These are phyloP conservation scores for Dipodomys stephensi DNA, from an alignment of 2,113 vertebrate genomes.

Conservation along the genomic window DNA sequence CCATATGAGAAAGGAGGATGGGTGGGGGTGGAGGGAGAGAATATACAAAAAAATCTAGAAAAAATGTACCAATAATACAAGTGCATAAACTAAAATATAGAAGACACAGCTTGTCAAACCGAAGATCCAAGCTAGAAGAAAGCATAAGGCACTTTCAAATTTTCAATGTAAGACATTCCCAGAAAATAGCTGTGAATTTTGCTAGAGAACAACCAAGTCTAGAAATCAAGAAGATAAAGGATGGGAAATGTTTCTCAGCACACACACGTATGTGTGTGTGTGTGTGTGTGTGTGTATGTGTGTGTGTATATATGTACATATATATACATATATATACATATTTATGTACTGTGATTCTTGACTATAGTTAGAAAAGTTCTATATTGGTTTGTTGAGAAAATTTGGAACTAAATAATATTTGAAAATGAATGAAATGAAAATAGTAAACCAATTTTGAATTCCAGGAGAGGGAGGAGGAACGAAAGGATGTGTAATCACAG, in stretches of 20 bases:
- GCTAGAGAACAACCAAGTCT: background rate
- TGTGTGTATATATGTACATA: no score
- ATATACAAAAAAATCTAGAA: no score
- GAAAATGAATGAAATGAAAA: background rate
- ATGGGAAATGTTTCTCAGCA: background rate
- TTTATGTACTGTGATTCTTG: background rate
- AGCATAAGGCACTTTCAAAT: background rate
- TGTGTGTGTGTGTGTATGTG: no score
- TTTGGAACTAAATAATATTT: background rate
- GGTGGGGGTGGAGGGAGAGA: background rate
- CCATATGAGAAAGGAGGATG: background rate
- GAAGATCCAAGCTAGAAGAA: background rate
- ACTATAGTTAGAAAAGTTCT: background rate
- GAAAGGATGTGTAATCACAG: background rate
- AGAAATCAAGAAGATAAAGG: background rate
- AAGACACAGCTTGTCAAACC: background rate
- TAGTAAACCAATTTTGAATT: background rate
- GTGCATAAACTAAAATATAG: background rate
- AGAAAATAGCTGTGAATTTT: background rate
- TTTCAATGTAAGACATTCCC: background rate
- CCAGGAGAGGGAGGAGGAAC: background rate
- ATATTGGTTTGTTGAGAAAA: background rate
- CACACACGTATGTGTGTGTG: fast-evolving
- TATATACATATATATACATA: no score
- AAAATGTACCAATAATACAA: background rate